Conservation (phyloP, 1,140 invertebrate genomes). For the Aphis craccivora region DNA sequence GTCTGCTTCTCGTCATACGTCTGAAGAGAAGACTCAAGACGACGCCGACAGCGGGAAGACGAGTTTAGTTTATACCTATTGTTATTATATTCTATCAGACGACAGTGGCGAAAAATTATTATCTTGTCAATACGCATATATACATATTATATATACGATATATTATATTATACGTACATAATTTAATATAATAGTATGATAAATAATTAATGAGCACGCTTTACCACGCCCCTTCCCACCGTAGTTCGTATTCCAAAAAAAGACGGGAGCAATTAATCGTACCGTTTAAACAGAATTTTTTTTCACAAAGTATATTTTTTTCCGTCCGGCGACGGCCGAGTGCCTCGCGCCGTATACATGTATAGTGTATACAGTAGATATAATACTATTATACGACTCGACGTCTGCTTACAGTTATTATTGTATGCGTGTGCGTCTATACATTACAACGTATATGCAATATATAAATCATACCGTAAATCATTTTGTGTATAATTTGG, state of each 20-base stretch:
- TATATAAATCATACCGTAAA: conserved; percentile 5
- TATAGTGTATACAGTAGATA: background rate
- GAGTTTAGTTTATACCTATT: too few species aligned
- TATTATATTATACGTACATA: background rate
- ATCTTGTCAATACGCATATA: background rate
- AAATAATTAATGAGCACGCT: conserved; percentile 5
- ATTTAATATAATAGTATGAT: background rate
- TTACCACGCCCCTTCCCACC: background rate
- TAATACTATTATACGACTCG: background rate
- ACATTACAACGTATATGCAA: background rate
- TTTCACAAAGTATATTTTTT: background rate
- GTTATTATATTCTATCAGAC: background rate
- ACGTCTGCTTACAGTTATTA: background rate
- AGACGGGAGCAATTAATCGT: background rate
- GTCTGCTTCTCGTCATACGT: too few species aligned
- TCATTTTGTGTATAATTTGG: background rate
- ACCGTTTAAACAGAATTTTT: background rate
- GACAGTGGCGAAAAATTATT: background rate
- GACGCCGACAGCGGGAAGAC: too few species aligned
- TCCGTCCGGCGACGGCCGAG: background rate
- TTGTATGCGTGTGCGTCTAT: background rate
- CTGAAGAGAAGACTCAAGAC: too few species aligned
- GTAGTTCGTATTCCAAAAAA: background rate
- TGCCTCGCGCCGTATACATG: background rate
- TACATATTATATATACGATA: background rate